Conservation (phyloP, 2,797 vertebrate genomes). For the Bovichtus variegatus region DNA sequence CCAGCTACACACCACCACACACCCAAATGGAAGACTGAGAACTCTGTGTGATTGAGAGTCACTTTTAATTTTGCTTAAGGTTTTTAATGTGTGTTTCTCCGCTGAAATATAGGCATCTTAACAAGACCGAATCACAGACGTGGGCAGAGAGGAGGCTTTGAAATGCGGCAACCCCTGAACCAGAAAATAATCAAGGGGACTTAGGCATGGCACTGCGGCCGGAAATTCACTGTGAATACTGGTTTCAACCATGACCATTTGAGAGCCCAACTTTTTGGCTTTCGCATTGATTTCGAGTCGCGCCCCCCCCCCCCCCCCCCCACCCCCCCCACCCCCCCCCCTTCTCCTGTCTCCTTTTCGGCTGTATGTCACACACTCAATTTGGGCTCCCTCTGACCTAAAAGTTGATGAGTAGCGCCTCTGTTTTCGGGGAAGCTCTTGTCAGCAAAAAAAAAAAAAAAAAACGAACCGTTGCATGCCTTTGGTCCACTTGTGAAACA, state of each 20-base stretch:
- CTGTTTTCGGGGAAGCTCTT: slow-evolving; percentile 71
- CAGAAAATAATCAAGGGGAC: slow-evolving; percentile 84
- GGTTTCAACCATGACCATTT: slow-evolving; percentile 82
- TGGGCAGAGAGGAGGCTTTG: slow-evolving; percentile 75
- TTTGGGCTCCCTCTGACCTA: slow-evolving; percentile 71
- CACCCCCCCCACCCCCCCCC: not conserved
- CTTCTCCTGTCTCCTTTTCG: slow-evolving; percentile 48
- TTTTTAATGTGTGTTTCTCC: slow-evolving; percentile 60
- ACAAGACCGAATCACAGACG: slow-evolving; percentile 72
- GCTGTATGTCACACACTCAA: slow-evolving; percentile 73
- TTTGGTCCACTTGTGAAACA: slow-evolving; percentile 49
- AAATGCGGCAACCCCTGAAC: slow-evolving; percentile 80
- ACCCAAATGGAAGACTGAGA: slow-evolving; percentile 62
- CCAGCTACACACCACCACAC: slow-evolving; percentile 52
- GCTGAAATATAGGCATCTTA: slow-evolving; percentile 75
- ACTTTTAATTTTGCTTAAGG: slow-evolving; percentile 73
- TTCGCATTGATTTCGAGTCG: slow-evolving; percentile 64
- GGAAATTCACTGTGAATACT: slow-evolving; percentile 83
- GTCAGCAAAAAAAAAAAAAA: slow-evolving; percentile 68
- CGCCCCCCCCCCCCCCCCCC: not conserved
- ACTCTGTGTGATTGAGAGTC: slow-evolving; percentile 75
- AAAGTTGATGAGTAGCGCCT: slow-evolving; percentile 76
- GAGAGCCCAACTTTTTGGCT: slow-evolving; percentile 73
- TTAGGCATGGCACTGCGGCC: slow-evolving; percentile 79
- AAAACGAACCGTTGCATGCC: slow-evolving; percentile 44